phyloP scores from a whole-genome alignment of 1,140 invertebrate genomes.

The Globodera ellingtonae region DNA sequence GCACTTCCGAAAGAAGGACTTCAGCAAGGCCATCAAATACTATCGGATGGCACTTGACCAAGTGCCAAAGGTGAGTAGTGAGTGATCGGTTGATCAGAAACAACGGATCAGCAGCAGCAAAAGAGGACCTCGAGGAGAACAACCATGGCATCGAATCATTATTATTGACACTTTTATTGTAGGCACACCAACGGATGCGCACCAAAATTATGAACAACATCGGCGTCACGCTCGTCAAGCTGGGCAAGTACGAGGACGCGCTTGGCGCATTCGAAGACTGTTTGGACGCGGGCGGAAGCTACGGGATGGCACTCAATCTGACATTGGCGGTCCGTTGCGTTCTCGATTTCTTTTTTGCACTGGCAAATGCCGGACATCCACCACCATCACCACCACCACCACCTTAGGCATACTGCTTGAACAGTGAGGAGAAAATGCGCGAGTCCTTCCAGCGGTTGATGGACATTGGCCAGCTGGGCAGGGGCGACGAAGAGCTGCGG shows the following conservation, averaged over 20 bases:
- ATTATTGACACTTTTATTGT: constrained; percentile 71
- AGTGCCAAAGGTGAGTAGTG: constrained; percentile 76
- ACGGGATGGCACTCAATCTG: constrained; percentile 83
- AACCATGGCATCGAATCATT: background rate
- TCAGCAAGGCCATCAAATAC: constrained; percentile 91
- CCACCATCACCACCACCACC: background rate
- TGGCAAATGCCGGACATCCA: background rate
- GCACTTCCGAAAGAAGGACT: constrained; percentile 90
- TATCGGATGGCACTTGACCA: constrained; percentile 95
- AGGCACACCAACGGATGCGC: constrained; percentile 64
- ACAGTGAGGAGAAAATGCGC: constrained; percentile 91
- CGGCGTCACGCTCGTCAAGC: constrained; percentile 88
- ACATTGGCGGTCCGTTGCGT: constrained; percentile 73
- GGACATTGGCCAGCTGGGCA: constrained; percentile 79
- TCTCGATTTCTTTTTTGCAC: background rate
- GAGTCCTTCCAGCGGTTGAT: constrained; percentile 85
- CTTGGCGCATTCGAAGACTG: constrained; percentile 95
- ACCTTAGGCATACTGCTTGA: constrained; percentile 79
- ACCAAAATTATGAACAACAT: constrained; percentile 99
- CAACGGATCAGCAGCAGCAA: no score
- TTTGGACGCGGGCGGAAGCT: constrained; percentile 80
- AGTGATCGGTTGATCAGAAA: background rate
- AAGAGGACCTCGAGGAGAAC: no score
- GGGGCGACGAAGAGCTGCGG: constrained; percentile 5
- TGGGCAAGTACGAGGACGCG: constrained; percentile 93